Base-by-base conservation (phyloP, 2,888 invertebrate species). In the Oegoconia quadripuncta region DNA sequence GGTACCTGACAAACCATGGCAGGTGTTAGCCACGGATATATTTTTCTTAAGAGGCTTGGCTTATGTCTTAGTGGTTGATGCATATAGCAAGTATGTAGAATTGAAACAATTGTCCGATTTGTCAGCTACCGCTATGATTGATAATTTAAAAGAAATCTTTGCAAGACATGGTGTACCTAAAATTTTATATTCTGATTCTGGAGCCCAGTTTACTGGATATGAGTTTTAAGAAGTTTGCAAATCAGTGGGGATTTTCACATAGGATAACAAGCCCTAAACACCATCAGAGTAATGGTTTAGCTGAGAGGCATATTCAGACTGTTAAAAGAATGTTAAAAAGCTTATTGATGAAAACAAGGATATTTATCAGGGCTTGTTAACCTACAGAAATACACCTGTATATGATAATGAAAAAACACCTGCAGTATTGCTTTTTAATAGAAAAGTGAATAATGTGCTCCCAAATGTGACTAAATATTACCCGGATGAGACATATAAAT, bases 51-150 rank as follows among this genome's bases (percentile, higher is more conserved):
- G n/a, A 18, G 17, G 33, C 15, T 13, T 9, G 13, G 15, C 32
- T 4, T 33, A 39, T 15, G 5, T 39, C 2, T 14, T 39, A 18
- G 7, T 33, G 6, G 39, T 39, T 9, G 39, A 39, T 28, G 14
- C 32, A 2, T 39, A 27, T 15, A 33, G 33, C 22, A 39, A 39
- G 28, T 39, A 33, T 33, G 39, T 39, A 14, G 39, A 39, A 23
- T 28, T 39, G 11, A 22, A 11, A 22, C 13, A 23, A 15, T 33
- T 33, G 22, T 8, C 3, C 3, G 25, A 25, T 13, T 29, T 25
- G 25, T 25, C 25, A 25, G 25, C n/a, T 8, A 25, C 5, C 6
- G 5, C 8, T 13, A 25, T 11, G 7, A n/a, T 25, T 7, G 11
- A 25, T n/a, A 8, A 8, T 25, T 25, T 25, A 11, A 25, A 25